A percentile compares a stretch with the other conserved stretches of the same genome.
These are phyloP conservation scores for Lonchura striata DNA, from an alignment of 2,113 vertebrate genomes.

Conservation along the genomic window DNA sequence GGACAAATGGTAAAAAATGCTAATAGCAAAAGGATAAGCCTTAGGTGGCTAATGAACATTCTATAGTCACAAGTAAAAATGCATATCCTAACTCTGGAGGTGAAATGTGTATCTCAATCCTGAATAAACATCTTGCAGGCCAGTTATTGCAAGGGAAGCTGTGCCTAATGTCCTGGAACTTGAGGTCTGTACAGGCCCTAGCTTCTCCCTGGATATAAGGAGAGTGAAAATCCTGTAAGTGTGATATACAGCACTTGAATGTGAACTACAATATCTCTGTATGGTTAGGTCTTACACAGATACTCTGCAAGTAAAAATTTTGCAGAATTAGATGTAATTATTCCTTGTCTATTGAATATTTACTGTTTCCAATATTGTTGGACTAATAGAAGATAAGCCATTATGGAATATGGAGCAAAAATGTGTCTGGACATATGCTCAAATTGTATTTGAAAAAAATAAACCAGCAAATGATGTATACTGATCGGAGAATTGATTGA, in stretches of 20 bases:
- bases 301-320: not conserved
- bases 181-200: fast-evolving
- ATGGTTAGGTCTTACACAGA: not conserved
- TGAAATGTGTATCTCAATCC: not conserved
- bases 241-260: not conserved
- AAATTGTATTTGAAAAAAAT: not conserved
- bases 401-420: not conserved
- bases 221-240: not conserved
- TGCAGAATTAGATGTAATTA: not conserved
- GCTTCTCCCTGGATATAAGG: not conserved
- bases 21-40: not conserved
- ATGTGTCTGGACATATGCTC: not conserved
- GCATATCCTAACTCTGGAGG: not conserved
- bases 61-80: not conserved
- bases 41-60: not conserved
- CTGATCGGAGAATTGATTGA: not conserved
- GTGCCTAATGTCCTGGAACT: not conserved
- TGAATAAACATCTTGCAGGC: not conserved
- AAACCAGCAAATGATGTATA: not conserved
- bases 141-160: not conserved
- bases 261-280: not conserved
- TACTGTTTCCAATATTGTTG: not conserved
- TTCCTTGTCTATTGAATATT: not conserved
- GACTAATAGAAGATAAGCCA: not conserved
- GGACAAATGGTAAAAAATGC: not conserved